Conservation (phyloP, 2,797 vertebrate species). For the Anableps anableps region DNA sequence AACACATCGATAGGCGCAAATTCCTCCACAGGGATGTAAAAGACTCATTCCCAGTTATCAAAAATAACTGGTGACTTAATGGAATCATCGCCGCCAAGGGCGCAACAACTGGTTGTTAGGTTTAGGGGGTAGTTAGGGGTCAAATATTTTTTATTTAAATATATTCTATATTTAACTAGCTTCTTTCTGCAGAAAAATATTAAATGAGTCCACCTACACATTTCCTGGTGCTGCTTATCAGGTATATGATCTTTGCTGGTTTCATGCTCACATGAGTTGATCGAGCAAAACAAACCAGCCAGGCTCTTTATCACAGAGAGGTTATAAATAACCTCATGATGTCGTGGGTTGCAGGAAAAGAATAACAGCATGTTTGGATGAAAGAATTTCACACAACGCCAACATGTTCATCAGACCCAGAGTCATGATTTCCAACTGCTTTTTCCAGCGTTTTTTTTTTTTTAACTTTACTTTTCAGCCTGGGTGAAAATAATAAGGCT, state of each 20-base stretch:
- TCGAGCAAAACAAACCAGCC: neutral
- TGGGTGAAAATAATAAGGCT: constrained; percentile 32
- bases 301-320: constrained; percentile 13
- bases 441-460: constrained; percentile 21
- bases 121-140: neutral
- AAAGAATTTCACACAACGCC: constrained; percentile 38
- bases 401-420: constrained; percentile 30
- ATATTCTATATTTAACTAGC: neutral
- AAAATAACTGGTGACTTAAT: neutral
- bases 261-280: neutral
- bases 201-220: neutral
- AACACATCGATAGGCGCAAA: no score
- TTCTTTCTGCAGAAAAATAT: neutral
- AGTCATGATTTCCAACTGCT: constrained; percentile 33
- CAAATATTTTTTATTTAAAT: no score
- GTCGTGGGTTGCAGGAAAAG: constrained; percentile 14
- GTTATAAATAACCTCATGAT: constrained; percentile 38
- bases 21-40: neutral
- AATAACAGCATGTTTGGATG: constrained; percentile 41
- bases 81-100: neutral
- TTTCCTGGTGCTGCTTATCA: neutral
- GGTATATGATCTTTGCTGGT: neutral
- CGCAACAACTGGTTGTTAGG: neutral
- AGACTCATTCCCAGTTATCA: no score
- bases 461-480: neutral